These are phyloP conservation scores for Ciona savignyi DNA, from an alignment of 23 tunicate genomes.

Conservation along the genomic window DNA sequence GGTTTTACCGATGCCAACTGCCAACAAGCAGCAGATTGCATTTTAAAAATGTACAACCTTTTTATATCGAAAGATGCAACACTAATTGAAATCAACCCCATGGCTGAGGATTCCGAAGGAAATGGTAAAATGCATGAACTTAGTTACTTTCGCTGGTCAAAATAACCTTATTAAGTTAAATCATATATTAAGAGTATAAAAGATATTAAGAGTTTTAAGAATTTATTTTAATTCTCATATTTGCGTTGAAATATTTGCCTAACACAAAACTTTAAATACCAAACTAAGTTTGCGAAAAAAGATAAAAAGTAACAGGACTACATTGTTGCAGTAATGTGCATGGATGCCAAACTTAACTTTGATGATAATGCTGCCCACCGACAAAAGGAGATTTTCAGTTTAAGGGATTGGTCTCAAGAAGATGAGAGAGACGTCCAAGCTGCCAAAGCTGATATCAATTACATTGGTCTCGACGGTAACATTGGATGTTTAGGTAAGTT, in stretches of 20 bases:
- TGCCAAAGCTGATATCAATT: conserved; percentile 81
- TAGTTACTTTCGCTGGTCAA: no score
- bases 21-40: conserved; percentile 87
- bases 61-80: conserved; percentile 87
- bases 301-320: no score
- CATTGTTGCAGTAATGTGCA: conserved; percentile 90
- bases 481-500: conserved; percentile 94
- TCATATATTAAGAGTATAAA: no score
- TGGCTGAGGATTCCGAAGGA: conserved; percentile 91
- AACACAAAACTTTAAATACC: no score
- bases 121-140: conserved; percentile 29
- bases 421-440: conserved; percentile 97
- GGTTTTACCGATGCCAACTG: conserved; percentile 61
- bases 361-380: conserved; percentile 97
- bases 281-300: no score
- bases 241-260: no score
- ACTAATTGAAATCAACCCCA: conserved; percentile 93
- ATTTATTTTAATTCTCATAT: no score
- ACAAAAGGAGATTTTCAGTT: conserved; percentile 79
- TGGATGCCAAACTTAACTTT: conserved; percentile 99
- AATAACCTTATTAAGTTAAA: no score
- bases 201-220: no score
- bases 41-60: conserved; percentile 81
- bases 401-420: conserved; percentile 89
- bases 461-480: conserved; percentile 99